phyloP scores from a whole-genome alignment of 2,888 invertebrate genomes.

The Merodon equestris region DNA sequence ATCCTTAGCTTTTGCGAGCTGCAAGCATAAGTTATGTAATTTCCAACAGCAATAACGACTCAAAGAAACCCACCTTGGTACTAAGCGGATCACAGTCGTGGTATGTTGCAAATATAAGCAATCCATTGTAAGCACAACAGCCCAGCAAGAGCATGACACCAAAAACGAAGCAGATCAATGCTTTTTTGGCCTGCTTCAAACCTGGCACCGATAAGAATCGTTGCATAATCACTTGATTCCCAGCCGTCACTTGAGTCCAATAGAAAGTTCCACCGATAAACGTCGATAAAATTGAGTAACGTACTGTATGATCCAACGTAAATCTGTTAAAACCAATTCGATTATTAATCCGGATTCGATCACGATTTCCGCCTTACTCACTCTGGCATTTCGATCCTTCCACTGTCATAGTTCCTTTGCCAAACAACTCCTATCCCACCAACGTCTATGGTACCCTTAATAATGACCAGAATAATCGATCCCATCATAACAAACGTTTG shows the following conservation, averaged over 20 bases:
- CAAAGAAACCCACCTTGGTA: conserved; percentile 82
- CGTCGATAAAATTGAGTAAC: conserved; percentile 88
- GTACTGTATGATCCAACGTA: conserved; percentile 87
- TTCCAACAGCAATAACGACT: no score
- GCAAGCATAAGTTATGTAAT: background rate
- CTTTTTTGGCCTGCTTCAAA: conserved; percentile 83
- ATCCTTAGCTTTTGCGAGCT: conserved; percentile 88
- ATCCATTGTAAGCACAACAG: conserved; percentile 85
- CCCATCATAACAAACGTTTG: conserved; percentile 88
- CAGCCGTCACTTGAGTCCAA: conserved; percentile 87
- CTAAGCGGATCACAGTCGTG: conserved; percentile 88
- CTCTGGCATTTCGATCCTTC: conserved; percentile 86
- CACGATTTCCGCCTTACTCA: conserved; percentile 77
- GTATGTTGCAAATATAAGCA: conserved; percentile 87
- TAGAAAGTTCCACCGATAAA: conserved; percentile 87
- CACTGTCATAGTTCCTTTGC: conserved; percentile 84
- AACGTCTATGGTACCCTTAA: conserved; percentile 87
- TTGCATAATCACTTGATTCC: conserved; percentile 93
- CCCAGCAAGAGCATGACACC: conserved; percentile 82
- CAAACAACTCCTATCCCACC: conserved; percentile 85
- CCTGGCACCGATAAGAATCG: conserved; percentile 88
- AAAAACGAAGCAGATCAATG: conserved; percentile 83
- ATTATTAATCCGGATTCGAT: background rate
- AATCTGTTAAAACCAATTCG: conserved; percentile 80
- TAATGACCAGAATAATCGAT: conserved; percentile 85